These are phyloP conservation scores for Zenarchopterus dispar DNA, from an alignment of 2,797 vertebrate species.

Conservation along the genomic window DNA sequence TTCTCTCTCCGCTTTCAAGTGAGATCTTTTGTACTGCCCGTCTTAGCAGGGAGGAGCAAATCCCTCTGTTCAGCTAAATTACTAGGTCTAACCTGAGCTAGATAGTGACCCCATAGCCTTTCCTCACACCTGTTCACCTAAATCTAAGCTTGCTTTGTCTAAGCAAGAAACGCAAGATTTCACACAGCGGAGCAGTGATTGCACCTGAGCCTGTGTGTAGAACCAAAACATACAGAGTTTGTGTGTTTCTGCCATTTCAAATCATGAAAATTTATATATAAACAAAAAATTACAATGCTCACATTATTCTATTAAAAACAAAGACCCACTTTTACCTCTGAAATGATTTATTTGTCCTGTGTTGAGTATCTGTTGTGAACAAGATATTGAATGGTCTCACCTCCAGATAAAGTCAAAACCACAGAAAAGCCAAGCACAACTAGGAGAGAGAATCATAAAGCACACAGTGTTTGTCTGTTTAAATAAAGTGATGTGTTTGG, in stretches of 20 bases:
- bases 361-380: too few species aligned
- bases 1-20: slow-evolving; percentile 76
- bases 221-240: slow-evolving; percentile 7
- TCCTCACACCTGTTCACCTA: slow-evolving; percentile 80
- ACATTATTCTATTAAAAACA: neutral
- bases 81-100: slow-evolving; percentile 81
- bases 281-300: too few species aligned
- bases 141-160: slow-evolving; percentile 59
- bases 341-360: too few species aligned
- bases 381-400: too few species aligned
- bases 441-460: too few species aligned
- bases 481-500: too few species aligned
- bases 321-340: too few species aligned
- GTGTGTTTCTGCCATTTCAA: neutral
- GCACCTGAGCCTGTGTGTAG: slow-evolving; percentile 7
- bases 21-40: slow-evolving; percentile 78
- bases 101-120: slow-evolving; percentile 84
- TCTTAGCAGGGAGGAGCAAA: slow-evolving; percentile 80
- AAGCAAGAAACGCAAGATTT: slow-evolving; percentile 36
- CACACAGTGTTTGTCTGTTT: too few species aligned
- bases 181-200: slow-evolving; percentile 24
- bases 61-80: slow-evolving; percentile 81
- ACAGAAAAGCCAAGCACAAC: too few species aligned
- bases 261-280: too few species aligned
- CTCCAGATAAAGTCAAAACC: too few species aligned